A percentile compares a stretch with the other conserved stretches of the same genome.
phyloP scores from a whole-genome alignment of 1,140 invertebrate species.

The Hylaeus anthracinus region DNA sequence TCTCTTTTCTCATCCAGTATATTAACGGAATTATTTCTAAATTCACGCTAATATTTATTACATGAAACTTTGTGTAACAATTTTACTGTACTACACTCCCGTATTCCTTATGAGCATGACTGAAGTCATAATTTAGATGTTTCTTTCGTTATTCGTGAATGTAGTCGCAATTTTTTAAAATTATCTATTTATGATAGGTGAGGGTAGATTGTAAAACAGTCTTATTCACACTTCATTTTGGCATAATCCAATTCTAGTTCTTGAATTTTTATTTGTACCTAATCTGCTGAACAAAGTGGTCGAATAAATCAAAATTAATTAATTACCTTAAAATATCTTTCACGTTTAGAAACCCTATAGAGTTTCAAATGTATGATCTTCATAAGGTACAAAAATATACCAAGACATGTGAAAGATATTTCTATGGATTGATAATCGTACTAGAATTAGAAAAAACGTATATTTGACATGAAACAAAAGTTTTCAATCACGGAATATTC shows the following conservation, averaged over 20 bases:
- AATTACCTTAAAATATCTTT: no score
- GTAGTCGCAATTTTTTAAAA: neutral
- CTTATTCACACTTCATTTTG: no score
- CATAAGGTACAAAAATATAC: neutral
- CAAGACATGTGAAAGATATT: neutral
- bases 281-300: no score
- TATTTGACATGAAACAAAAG: neutral
- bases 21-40: neutral
- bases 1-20: no score
- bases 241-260: no score
- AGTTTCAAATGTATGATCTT: neutral
- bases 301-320: no score
- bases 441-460: neutral
- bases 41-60: neutral
- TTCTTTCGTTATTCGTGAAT: neutral
- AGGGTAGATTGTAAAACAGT: no score
- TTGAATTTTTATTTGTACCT: no score
- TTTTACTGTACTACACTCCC: neutral
- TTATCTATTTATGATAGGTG: neutral
- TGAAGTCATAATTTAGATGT: neutral
- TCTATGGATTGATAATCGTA: neutral
- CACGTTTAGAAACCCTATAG: no score
- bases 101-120: neutral
- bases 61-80: neutral
- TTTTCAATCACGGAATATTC: neutral